Evolutionary conservation across 2,888 invertebrate species (phyloP).

Genomic region (Amiota mariae): DNA sequence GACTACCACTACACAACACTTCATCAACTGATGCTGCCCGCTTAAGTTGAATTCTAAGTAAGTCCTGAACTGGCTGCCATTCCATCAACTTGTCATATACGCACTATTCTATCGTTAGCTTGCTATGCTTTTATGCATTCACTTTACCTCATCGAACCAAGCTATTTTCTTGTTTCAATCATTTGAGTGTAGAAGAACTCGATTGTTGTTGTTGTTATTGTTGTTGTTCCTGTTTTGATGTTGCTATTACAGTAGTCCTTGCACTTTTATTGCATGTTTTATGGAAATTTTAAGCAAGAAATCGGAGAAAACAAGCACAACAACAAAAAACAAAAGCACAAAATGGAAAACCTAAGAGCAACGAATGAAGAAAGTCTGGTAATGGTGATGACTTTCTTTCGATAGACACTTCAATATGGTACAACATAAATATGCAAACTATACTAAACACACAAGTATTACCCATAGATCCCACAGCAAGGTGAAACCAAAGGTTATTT

Average conservation of each 20-base stretch:
- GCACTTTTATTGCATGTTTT: slow-evolving; percentile 66
- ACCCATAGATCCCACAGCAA: too few relatives aligned
- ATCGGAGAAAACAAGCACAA: slow-evolving; percentile 30
- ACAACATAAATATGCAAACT: too few relatives aligned
- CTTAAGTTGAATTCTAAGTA: not conserved
- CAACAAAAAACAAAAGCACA: too few relatives aligned
- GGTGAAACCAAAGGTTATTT: too few relatives aligned
- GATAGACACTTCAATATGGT: too few relatives aligned
- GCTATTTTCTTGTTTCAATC: slow-evolving; percentile 14
- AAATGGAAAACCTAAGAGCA: too few relatives aligned
- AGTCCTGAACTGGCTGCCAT: not conserved
- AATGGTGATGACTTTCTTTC: too few relatives aligned
- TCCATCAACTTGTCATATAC: too few relatives aligned
- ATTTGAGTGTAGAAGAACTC: not conserved
- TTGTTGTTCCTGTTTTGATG: slow-evolving; percentile 14
- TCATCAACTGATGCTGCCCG: slow-evolving; percentile 34
- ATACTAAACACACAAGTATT: too few relatives aligned
- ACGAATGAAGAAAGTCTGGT: too few relatives aligned
- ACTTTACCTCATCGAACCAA: slow-evolving; percentile 46
- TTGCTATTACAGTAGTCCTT: slow-evolving; percentile 38
- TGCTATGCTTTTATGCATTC: slow-evolving; percentile 55
- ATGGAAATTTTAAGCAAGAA: slow-evolving; percentile 60
- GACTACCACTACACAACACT: not conserved
- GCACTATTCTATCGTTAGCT: slow-evolving; percentile 43
- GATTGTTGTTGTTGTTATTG: too few relatives aligned